Base-by-base conservation (phyloP, 2,113 vertebrate species). In the Equus przewalskii region DNA sequence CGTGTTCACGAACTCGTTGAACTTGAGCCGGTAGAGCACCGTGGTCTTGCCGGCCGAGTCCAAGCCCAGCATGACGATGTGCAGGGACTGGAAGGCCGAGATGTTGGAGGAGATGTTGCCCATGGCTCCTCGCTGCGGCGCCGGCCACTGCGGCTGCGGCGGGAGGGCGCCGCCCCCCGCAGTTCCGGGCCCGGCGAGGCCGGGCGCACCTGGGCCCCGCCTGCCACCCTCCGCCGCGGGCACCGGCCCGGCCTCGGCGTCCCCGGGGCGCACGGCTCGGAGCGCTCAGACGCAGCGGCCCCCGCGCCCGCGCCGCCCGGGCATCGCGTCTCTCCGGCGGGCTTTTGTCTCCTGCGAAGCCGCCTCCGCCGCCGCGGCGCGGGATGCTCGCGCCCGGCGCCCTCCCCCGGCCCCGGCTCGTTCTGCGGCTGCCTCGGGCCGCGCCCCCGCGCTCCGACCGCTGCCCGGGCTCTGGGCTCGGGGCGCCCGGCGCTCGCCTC, bases 1-100 rank as follows among this genome's bases (percentile, higher is more conserved):
- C 0, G 99, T 99, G 99, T 99, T 99, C 92, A 99, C 99, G 89
- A 99, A 99, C 98, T 99, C 99, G 94, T 99, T 99, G 97, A 99
- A 99, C 98, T 99, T 99, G 51, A 99, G 98, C 64, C 99, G 98
- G 98, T 99, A 99, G 0, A 99, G 99, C 46, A 99, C 99, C 0
- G 99, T 99, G 94, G 99, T 99, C 97, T 99, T 99, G 54, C 99
- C 99, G 5, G 99, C 99, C 7, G 99, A 99, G 97, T 99, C 99
- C 99, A 99, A 97, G 69, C 99, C 99, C 98, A 99, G 98, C 99
- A 99, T 99, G 97, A 99, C 99, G 96, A 99, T 99, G 98, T 99
- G 99, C 24, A 99, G 99, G 3, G 99, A 99, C 99, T 99, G 99
- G 98, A 99, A 99, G 97, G 99, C 99, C 60, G 99, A 99, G 97